A percentile compares a stretch with the other conserved stretches of the same genome.
Evolutionary conservation across 2,797 vertebrate genomes (phyloP).

Genomic region (Chelonia mydas): DNA sequence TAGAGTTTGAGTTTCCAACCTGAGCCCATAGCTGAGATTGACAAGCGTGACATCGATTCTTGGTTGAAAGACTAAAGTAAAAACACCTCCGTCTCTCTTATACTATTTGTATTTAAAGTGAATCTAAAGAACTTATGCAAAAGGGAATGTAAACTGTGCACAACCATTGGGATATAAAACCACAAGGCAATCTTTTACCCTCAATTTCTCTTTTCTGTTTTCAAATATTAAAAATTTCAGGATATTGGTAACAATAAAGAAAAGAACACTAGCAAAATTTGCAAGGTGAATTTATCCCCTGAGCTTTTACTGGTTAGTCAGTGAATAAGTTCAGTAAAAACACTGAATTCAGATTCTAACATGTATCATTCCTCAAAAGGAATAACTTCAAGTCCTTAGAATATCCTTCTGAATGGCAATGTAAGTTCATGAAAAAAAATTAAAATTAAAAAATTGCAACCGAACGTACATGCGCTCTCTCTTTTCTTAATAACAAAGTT

Average conservation of each 20-base stretch:
- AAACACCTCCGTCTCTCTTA: background rate
- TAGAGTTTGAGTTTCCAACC: background rate
- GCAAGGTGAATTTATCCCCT: background rate
- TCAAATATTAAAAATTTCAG: background rate
- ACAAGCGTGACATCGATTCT: background rate
- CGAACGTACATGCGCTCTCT: background rate
- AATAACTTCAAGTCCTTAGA: background rate
- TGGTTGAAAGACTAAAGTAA: background rate
- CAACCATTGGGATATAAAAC: background rate
- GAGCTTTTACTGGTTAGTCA: background rate
- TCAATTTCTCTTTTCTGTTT: background rate
- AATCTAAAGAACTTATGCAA: background rate
- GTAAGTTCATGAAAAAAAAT: background rate
- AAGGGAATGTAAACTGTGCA: background rate
- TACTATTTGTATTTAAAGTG: background rate
- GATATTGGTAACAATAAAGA: background rate
- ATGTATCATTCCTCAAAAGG: background rate
- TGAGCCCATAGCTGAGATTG: background rate
- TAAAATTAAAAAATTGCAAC: background rate
- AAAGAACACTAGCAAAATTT: background rate
- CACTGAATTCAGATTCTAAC: background rate
- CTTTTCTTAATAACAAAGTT: background rate
- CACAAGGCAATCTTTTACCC: background rate
- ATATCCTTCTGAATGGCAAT: background rate
- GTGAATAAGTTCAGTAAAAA: background rate